Evolutionary conservation across 1,140 invertebrate species (phyloP).

Genomic region (Antheraea pernyi): DNA sequence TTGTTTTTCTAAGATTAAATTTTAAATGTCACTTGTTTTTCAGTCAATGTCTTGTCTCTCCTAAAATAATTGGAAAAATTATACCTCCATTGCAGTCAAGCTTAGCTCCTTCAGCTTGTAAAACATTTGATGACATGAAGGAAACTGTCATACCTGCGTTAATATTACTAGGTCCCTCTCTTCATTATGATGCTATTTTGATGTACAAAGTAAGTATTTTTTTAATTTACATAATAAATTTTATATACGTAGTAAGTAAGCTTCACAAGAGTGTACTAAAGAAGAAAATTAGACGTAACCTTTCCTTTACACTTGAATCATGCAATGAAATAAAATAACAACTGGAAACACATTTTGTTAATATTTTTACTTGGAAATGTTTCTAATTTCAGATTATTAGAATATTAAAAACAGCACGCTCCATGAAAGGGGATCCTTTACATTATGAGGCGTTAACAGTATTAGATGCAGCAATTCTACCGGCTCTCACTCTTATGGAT

Average conservation of each 20-base stretch:
- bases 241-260: too few species aligned
- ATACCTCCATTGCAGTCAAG: slow-evolving; percentile 80
- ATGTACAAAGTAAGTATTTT: slow-evolving; percentile 88
- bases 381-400: slow-evolving; percentile 64
- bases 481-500: slow-evolving; percentile 94
- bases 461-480: slow-evolving; percentile 92
- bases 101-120: slow-evolving; percentile 80
- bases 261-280: too few species aligned
- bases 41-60: slow-evolving; percentile 86
- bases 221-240: neutral
- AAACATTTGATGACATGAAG: slow-evolving; percentile 85
- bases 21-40: slow-evolving; percentile 25
- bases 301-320: too few species aligned
- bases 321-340: too few species aligned
- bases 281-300: too few species aligned
- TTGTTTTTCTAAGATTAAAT: too few species aligned
- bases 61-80: slow-evolving; percentile 83
- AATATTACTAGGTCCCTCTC: slow-evolving; percentile 90
- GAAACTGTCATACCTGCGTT: slow-evolving; percentile 93
- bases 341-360: too few species aligned
- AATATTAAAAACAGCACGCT: slow-evolving; percentile 61
- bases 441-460: slow-evolving; percentile 92
- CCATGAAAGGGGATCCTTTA: slow-evolving; percentile 73
- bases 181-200: slow-evolving; percentile 92
- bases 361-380: neutral